Base-by-base conservation (phyloP, 2,888 invertebrate genomes). In the Watsonalla cultraria region DNA sequence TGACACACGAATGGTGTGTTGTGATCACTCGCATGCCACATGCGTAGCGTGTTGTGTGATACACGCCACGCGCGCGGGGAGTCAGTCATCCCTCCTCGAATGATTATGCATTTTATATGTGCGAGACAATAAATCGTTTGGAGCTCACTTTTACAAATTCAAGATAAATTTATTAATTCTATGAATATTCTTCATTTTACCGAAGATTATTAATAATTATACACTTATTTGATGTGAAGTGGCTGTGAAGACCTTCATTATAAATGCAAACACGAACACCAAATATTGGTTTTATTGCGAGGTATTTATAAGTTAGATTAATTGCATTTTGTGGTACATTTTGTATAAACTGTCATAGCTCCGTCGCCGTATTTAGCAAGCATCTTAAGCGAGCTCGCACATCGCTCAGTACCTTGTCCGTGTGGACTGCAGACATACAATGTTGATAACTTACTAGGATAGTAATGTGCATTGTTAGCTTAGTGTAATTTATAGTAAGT, bases 401-500 rank as follows among this genome's bases (percentile, higher is more conserved):
- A 77, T 81, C 69, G 84, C 85, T 84, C 86, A 82, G 83, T 82
- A 84, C 81, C 78, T 81, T 77, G 85, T 86, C 85, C 84, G 54
- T 65, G 62, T 66, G 84, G 84, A 82, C 84, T 66, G 72, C 82
- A 82, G 78, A 84, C 79, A 78, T 81, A 77, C 78, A 24, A 42
- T 11, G 11, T 77, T 72, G 71, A 61, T 70, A 74, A 70, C 76
- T 76, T 82, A 85, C 82, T 85, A 78, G 83, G 70, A 72, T 82
- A 82, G 84, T 83, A 76, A 84, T 73, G 82, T 88, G 83, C 84
- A 82, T 84, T 84, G 84, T 89, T 89, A 89, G 85, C 76, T 76
- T 88, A 89, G 83, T 76, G 77, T 90, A 82, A 85, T 86, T 86
- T 88, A 86, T 84, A 78, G 71, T 89, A 89, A 90, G 87, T 84